Evolutionary conservation across 2,888 invertebrate species (phyloP).

Genomic region (Brassicogethes aeneus): DNA sequence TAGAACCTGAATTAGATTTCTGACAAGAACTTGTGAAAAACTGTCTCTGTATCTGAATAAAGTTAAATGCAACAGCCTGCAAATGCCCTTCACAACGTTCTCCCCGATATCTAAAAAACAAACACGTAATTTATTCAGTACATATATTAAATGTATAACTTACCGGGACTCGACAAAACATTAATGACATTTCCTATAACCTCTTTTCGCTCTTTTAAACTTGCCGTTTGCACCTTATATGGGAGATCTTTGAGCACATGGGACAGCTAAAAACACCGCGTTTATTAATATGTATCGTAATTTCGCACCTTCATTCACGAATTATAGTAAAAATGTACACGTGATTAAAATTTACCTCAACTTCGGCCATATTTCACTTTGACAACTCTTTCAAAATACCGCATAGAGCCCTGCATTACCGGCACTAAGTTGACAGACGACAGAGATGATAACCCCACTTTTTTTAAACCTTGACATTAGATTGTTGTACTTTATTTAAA

Average conservation of each 20-base stretch:
- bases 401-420: background rate
- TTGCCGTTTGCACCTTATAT: slow-evolving; percentile 62
- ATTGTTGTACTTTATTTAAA: too few relatives aligned
- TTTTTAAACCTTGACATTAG: too few relatives aligned
- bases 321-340: slow-evolving; percentile 30
- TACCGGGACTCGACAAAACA: slow-evolving; percentile 68
- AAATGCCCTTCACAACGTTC: slow-evolving; percentile 67
- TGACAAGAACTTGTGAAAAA: slow-evolving; percentile 66
- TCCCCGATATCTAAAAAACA: slow-evolving; percentile 62
- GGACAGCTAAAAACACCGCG: slow-evolving; percentile 45
- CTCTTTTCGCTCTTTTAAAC: slow-evolving; percentile 59
- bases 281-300: slow-evolving; percentile 3
- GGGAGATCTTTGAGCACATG: slow-evolving; percentile 66
- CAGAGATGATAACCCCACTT: too few relatives aligned
- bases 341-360: slow-evolving; percentile 51
- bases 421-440: too few relatives aligned
- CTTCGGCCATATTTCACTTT: slow-evolving; percentile 50
- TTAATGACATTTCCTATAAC: slow-evolving; percentile 58
- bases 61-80: slow-evolving; percentile 66
- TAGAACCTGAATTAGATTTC: slow-evolving; percentile 57
- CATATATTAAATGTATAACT: slow-evolving; percentile 18
- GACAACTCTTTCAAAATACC: background rate
- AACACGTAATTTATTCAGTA: background rate
- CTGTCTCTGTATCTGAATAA: slow-evolving; percentile 73
- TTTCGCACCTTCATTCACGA: background rate